Conservation (phyloP, 2,113 vertebrate genomes). For the Plotosus lineatus region DNA sequence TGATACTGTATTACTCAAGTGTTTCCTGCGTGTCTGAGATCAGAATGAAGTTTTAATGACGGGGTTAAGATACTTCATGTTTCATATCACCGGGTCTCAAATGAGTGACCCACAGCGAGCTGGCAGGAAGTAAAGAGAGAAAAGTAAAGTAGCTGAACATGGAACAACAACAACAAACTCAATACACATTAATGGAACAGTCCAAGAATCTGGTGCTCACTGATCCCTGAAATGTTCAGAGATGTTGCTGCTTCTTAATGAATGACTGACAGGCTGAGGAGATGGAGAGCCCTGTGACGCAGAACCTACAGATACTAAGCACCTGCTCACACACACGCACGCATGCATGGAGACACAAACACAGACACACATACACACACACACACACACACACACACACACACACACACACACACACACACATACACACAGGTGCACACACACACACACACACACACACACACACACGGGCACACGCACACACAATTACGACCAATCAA, state of each 20-base stretch:
- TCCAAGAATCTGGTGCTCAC: not conserved
- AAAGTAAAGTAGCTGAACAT: no score
- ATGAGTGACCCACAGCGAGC: no score
- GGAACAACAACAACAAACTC: not conserved
- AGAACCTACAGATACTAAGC: conserved; percentile 30
- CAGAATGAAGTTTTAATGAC: no score
- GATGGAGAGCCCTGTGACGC: conserved; percentile 38
- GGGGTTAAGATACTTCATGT: no score
- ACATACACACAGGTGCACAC: no score
- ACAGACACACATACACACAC: not conserved
- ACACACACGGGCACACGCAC: no score
- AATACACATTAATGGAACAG: not conserved
- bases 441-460: not conserved
- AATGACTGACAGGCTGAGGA: conserved; percentile 43
- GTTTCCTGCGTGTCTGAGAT: no score
- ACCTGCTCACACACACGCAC: conserved; percentile 15
- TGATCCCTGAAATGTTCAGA: conserved; percentile 22
- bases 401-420: conserved; percentile 7
- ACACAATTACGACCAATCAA: not conserved
- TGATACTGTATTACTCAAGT: no score
- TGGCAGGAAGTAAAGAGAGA: not conserved
- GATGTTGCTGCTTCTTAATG: conserved; percentile 11
- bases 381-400: not conserved
- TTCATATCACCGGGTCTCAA: no score
- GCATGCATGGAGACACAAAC: no score